These are phyloP conservation scores for Podilymbus podiceps DNA, from an alignment of 2,113 vertebrate genomes.

Conservation along the genomic window DNA sequence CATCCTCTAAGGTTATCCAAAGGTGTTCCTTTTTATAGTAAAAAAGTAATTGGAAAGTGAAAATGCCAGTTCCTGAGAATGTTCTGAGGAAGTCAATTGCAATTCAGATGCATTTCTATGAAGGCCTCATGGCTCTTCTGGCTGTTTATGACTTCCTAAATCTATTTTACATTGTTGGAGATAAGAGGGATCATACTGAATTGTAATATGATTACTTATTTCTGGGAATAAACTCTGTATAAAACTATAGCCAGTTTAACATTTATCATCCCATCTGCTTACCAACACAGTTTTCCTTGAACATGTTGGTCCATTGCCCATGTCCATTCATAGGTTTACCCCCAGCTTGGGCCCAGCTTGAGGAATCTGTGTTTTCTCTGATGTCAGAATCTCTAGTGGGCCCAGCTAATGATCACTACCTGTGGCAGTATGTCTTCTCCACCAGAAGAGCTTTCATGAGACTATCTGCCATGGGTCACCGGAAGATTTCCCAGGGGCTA, in stretches of 20 bases:
- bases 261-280: background rate
- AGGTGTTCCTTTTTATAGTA: background rate
- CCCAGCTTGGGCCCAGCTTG: background rate
- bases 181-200: background rate
- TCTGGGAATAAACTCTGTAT: background rate
- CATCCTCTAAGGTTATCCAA: background rate
- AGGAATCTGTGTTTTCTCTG: background rate
- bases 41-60: background rate
- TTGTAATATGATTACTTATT: background rate
- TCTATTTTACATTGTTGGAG: background rate
- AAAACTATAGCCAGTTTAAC: background rate
- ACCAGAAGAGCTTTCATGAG: background rate
- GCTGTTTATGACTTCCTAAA: background rate
- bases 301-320: background rate
- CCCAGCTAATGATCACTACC: background rate
- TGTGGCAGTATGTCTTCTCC: background rate
- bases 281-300: background rate
- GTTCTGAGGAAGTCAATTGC: background rate
- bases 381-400: background rate
- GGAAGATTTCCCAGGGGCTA: background rate
- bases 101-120: background rate
- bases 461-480: background rate
- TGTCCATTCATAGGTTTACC: background rate
- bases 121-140: background rate
- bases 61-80: background rate